Evolutionary conservation across 2,797 vertebrate species (phyloP).

Genomic region (Paratrypauchen microcephalus): DNA sequence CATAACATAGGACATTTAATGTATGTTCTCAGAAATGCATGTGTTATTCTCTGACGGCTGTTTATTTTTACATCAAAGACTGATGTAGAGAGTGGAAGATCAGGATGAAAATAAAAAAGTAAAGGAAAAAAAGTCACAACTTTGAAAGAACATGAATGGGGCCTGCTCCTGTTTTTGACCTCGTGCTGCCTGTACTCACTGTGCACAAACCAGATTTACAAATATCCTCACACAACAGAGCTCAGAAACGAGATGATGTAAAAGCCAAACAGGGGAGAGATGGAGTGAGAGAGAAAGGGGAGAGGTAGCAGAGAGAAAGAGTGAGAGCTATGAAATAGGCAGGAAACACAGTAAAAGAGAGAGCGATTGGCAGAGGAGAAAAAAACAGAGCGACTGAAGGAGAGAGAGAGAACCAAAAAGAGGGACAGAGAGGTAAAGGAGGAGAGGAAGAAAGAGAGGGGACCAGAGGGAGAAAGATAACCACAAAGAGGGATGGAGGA

Average conservation of each 20-base stretch:
- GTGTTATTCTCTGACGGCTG: no score
- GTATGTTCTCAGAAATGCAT: no score
- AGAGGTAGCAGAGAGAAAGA: neutral
- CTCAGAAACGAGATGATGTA: neutral
- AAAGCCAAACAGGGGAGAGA: neutral
- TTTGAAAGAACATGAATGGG: constrained; percentile 5
- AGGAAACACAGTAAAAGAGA: neutral
- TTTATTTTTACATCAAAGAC: no score
- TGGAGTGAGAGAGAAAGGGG: neutral
- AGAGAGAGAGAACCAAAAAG: no score
- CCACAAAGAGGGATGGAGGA: neutral
- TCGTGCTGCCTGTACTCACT: constrained; percentile 11
- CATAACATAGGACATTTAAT: no score
- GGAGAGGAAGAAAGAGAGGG: neutral
- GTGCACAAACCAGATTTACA: constrained; percentile 1
- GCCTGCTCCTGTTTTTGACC: constrained; percentile 11
- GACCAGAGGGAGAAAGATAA: neutral
- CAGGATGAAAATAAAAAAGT: constrained; percentile 21
- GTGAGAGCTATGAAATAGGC: no score
- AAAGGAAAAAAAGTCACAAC: neutral
- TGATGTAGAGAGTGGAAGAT: constrained; percentile 10
- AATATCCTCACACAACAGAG: neutral
- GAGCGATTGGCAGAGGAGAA: neutral
- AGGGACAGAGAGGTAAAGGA: neutral
- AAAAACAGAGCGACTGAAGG: no score